Percentiles rank a stretch among this genome's conserved stretches.
These are phyloP conservation scores for Eupithecia subumbrata DNA, from an alignment of 2,888 invertebrate species.

Conservation along the genomic window DNA sequence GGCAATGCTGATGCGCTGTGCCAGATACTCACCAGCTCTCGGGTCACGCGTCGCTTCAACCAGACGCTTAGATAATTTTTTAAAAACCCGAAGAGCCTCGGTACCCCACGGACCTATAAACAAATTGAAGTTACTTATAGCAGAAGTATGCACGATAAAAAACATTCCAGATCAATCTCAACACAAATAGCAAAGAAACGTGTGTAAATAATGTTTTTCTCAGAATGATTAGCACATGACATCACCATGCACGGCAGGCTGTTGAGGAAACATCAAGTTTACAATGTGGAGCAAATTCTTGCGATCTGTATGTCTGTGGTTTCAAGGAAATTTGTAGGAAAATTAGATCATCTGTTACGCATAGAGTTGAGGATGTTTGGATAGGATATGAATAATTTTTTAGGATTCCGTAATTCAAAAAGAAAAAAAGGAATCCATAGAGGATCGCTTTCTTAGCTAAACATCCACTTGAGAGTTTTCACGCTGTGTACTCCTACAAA, in stretches of 20 bases:
- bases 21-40: too few species aligned
- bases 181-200: slow-evolving; percentile 1
- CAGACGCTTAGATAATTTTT: too few species aligned
- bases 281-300: slow-evolving; percentile 38
- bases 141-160: background rate
- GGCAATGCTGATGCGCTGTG: too few species aligned
- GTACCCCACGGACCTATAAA: background rate
- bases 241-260: slow-evolving; percentile 40
- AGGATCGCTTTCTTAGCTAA: background rate
- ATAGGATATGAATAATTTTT: background rate
- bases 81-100: too few species aligned
- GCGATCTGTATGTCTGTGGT: slow-evolving; percentile 21
- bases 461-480: background rate
- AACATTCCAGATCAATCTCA: background rate
- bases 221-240: slow-evolving; percentile 38
- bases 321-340: slow-evolving; percentile 26
- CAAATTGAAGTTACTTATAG: background rate
- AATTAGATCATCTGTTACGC: slow-evolving; percentile 17
- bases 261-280: slow-evolving; percentile 37
- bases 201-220: slow-evolving; percentile 30
- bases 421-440: background rate
- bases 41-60: too few species aligned
- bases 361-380: background rate
- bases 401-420: background rate
- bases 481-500: background rate